These are phyloP conservation scores for Megaceryle torquata DNA, from an alignment of 2,113 vertebrate species.

Conservation along the genomic window DNA sequence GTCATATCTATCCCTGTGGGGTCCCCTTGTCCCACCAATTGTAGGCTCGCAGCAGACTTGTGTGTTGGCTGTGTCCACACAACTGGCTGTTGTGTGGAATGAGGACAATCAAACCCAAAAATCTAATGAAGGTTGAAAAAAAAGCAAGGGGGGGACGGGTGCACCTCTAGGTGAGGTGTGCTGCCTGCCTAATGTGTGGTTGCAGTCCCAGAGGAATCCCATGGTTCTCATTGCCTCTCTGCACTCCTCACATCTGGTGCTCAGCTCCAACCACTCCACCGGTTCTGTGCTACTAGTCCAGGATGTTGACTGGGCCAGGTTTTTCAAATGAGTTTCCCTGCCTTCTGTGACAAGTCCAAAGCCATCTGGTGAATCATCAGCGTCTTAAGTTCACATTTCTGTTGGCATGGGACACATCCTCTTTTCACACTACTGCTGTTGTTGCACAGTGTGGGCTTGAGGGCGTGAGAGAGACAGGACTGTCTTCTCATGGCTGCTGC, in stretches of 20 bases:
- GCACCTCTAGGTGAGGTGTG: neutral
- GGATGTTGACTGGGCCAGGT: neutral
- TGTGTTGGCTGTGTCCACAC: neutral
- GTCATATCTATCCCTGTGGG: neutral
- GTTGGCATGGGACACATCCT: neutral
- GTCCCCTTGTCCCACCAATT: neutral
- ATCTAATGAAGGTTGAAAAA: neutral
- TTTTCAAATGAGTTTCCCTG: neutral
- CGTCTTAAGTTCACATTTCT: neutral
- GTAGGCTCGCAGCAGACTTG: neutral
- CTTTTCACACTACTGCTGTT: neutral
- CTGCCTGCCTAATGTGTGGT: neutral
- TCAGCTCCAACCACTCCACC: neutral
- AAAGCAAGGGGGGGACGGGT: too few relatives aligned
- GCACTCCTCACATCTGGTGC: neutral
- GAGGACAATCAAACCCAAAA: neutral
- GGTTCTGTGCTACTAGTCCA: neutral
- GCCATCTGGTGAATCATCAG: neutral
- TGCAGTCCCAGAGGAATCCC: neutral
- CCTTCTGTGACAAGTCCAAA: neutral
- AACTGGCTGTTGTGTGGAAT: neutral
- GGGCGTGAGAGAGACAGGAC: accelerated
- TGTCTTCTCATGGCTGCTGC: neutral
- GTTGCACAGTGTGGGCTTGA: neutral
- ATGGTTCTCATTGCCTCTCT: neutral